phyloP scores from a whole-genome alignment of 2,888 invertebrate species.

The Tromatobia lineatoria region DNA sequence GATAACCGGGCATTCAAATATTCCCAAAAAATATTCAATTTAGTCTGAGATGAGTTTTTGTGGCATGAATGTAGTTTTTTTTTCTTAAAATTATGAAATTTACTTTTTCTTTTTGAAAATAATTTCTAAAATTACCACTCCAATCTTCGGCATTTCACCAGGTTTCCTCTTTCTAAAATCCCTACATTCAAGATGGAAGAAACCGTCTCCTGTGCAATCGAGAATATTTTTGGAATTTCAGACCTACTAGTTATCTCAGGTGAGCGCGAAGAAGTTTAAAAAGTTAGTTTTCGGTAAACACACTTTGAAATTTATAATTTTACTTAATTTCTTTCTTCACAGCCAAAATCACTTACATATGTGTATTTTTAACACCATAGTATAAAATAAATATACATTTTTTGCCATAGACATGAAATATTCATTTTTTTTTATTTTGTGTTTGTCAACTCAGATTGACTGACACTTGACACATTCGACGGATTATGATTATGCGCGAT shows the following conservation, averaged over 20 bases:
- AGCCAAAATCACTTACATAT: background rate
- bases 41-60: too few relatives aligned
- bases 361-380: background rate
- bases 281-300: background rate
- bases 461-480: background rate
- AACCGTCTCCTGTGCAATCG: background rate
- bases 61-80: too few relatives aligned
- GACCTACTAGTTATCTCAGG: background rate
- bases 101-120: too few relatives aligned
- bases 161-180: background rate
- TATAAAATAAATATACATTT: background rate
- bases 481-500: background rate
- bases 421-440: background rate
- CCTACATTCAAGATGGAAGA: background rate
- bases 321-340: background rate
- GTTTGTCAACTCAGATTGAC: background rate
- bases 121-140: too few relatives aligned
- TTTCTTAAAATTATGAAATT: too few relatives aligned
- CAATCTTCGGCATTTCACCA: too few relatives aligned
- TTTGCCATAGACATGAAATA: background rate
- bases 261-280: background rate
- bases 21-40: too few relatives aligned
- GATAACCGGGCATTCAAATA: too few relatives aligned
- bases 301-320: background rate
- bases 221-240: background rate